Conservation (phyloP, 2,888 invertebrate species). For the Macrosoma leucophasiata region DNA sequence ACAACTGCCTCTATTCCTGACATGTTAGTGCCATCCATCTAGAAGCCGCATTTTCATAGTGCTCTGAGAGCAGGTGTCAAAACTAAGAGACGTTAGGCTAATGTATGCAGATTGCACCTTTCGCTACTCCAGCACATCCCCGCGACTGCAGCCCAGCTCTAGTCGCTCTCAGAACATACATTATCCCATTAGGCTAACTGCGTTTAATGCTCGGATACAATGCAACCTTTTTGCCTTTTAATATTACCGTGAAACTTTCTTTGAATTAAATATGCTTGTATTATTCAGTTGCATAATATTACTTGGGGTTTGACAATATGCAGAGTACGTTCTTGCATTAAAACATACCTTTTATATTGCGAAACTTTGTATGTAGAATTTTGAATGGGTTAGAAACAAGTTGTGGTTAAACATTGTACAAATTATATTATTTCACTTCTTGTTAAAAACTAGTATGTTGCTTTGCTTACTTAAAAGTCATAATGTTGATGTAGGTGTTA, state of each 20-base stretch:
- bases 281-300: no score
- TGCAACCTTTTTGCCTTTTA: slow-evolving; percentile 28
- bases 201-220: slow-evolving; percentile 42
- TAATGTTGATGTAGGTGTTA: no score
- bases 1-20: slow-evolving; percentile 53
- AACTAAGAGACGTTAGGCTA: slow-evolving; percentile 70
- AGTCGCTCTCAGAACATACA: slow-evolving; percentile 33
- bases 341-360: no score
- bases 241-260: slow-evolving; percentile 18
- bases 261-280: slow-evolving; percentile 18
- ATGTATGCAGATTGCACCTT: slow-evolving; percentile 74
- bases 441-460: no score
- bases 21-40: slow-evolving; percentile 67
- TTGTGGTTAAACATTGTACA: no score
- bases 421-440: no score
- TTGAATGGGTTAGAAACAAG: no score
- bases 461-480: no score
- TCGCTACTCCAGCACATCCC: slow-evolving; percentile 33
- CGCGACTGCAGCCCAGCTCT: slow-evolving; percentile 15
- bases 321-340: no score
- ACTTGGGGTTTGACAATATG: no score
- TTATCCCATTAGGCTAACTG: slow-evolving; percentile 52
- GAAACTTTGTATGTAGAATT: no score
- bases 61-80: slow-evolving; percentile 67
- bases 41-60: slow-evolving; percentile 44